These are phyloP conservation scores for Chroicocephalus ridibundus DNA, from an alignment of 2,113 vertebrate species.

Conservation along the genomic window DNA sequence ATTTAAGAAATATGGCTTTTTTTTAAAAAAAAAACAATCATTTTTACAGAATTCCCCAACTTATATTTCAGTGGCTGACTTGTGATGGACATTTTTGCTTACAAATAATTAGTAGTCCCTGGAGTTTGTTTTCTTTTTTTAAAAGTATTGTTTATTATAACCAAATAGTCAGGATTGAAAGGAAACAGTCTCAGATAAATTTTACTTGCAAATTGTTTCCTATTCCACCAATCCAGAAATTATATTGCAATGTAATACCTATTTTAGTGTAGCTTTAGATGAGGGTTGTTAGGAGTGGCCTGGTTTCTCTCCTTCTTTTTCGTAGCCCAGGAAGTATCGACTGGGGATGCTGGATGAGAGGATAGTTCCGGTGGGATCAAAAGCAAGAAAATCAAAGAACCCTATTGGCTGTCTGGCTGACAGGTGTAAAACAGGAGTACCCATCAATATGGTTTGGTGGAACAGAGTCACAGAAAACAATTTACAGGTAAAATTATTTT, in stretches of 20 bases:
- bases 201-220: slow-evolving; percentile 74
- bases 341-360: slow-evolving; percentile 85
- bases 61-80: slow-evolving; percentile 17
- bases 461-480: slow-evolving; percentile 86
- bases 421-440: slow-evolving; percentile 84
- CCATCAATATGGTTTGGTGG: slow-evolving; percentile 85
- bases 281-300: slow-evolving; percentile 81
- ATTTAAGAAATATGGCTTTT: not conserved
- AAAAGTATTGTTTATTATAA: not conserved
- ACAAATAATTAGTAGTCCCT: not conserved
- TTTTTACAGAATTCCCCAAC: not conserved
- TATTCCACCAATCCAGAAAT: slow-evolving; percentile 66
- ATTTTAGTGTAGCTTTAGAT: slow-evolving; percentile 68
- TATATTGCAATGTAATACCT: not conserved
- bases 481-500: slow-evolving; percentile 82
- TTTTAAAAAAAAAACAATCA: not conserved
- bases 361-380: slow-evolving; percentile 84
- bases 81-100: slow-evolving; percentile 2
- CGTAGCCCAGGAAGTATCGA: slow-evolving; percentile 83
- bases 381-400: slow-evolving; percentile 83
- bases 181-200: slow-evolving; percentile 65
- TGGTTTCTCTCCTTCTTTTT: slow-evolving; percentile 83
- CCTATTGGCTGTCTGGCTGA: slow-evolving; percentile 82
- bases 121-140: not conserved
- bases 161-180: slow-evolving; percentile 40